Base-by-base conservation (phyloP, 1,140 invertebrate species). In the Hestina assimilis region DNA sequence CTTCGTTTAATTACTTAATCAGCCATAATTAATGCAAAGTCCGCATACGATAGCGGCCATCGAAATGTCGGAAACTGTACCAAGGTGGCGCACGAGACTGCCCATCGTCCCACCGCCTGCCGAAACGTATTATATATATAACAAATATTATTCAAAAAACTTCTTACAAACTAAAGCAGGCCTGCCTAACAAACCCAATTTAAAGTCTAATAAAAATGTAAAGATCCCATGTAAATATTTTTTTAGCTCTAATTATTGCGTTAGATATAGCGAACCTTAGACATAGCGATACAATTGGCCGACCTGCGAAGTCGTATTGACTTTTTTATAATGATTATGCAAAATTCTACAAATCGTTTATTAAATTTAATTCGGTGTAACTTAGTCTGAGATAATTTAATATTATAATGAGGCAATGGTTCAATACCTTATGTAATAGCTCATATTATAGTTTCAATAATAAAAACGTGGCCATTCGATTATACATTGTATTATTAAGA, bases 1-100 rank as follows among this genome's bases (percentile, higher is more conserved):
- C 83, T 87, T 87, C 74, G 69, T 83, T 84, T 83, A 73, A 74
- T 83, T 80, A 84, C 79, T 81, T 79, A 63, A 77, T 82, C 80
- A 83, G 77, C 74, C 75, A 74, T 70, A 60, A 47, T 65, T 31
- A 53, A 35, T 26, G 42, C 57, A 33, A 41, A 20, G 28, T 15
- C 20, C 26, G 41, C 28, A 15, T 50, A 28, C 53, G 52, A 29
- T 57, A 57, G 33, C 20, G 17, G 43, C 42, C 38, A 21, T 50
- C 23, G 38, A 50, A 57, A 38, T 55, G 48, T 52, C 48, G 48
- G 41, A 45, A 19, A 24, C 23, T 47, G 48, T 59, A 59, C 57
- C 64, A 71, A 74, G 63, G 61, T 62, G 63, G 59, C 69, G 61
- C 67, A 56, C 43, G 50, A 55, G 58, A 61, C 57, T 60, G 47